Conservation (phyloP, 2,113 vertebrate species). For the Cygnus atratus region DNA sequence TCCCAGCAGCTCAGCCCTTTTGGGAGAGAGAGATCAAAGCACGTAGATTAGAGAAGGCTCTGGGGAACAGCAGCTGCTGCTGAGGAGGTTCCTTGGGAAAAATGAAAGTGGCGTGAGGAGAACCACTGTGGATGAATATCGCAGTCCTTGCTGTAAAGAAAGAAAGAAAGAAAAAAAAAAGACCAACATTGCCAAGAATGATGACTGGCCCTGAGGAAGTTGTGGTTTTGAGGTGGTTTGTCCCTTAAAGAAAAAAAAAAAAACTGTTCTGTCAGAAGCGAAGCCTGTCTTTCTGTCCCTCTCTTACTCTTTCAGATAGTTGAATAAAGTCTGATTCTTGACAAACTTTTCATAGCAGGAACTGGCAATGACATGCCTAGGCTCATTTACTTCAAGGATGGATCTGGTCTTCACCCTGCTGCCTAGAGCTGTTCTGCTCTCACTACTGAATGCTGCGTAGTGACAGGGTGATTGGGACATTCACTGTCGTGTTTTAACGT, state of each 20-base stretch:
- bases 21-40: too few species aligned
- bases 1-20: neutral
- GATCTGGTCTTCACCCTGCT: neutral
- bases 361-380: too few species aligned
- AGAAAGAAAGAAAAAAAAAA: neutral
- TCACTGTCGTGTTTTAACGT: fast-evolving
- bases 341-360: fast-evolving
- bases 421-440: neutral
- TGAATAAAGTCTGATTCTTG: neutral
- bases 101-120: neutral
- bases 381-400: neutral
- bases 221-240: neutral
- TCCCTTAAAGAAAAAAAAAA: too few species aligned
- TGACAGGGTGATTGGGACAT: neutral
- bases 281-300: neutral
- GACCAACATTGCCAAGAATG: neutral
- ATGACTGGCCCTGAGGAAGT: neutral
- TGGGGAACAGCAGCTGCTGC: neutral
- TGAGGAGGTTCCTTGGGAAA: neutral
- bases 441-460: fast-evolving
- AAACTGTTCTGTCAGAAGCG: neutral
- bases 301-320: too few species aligned
- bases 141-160: neutral
- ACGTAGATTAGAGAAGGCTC: fast-evolving
- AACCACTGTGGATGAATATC: neutral